Conservation (phyloP, 2,113 vertebrate genomes). For the Callorhinus ursinus region DNA sequence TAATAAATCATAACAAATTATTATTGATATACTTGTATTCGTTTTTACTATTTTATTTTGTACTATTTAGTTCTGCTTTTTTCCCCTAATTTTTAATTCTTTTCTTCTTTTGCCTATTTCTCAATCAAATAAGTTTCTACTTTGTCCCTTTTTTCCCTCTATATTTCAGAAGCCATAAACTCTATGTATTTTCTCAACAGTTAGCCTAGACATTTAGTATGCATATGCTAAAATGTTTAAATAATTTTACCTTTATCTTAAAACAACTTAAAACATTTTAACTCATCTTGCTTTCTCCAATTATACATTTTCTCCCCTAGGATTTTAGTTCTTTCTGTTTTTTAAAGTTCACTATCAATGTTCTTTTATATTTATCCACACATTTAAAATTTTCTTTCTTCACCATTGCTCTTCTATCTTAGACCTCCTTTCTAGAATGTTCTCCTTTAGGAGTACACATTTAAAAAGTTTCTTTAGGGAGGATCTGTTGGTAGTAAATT, state of each 20-base stretch:
- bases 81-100: background rate
- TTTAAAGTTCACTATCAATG: background rate
- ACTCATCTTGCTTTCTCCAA: background rate
- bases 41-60: background rate
- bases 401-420: background rate
- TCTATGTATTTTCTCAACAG: background rate
- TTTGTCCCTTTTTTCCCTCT: background rate
- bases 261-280: slow-evolving; percentile 15
- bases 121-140: background rate
- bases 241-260: background rate
- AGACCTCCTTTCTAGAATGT: background rate
- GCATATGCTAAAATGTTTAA: background rate
- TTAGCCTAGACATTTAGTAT: background rate
- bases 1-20: background rate
- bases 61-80: background rate
- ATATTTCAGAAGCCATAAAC: background rate
- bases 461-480: slow-evolving; percentile 27
- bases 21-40: background rate
- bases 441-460: background rate
- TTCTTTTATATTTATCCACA: background rate
- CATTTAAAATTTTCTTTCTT: background rate
- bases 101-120: background rate
- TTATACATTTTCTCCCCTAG: background rate
- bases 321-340: background rate
- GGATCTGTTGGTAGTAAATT: background rate